Percentiles rank a stretch among this genome's conserved stretches.
Evolutionary conservation across 2,113 vertebrate species (phyloP).

Genomic region (Malurus alboscapulatus): DNA sequence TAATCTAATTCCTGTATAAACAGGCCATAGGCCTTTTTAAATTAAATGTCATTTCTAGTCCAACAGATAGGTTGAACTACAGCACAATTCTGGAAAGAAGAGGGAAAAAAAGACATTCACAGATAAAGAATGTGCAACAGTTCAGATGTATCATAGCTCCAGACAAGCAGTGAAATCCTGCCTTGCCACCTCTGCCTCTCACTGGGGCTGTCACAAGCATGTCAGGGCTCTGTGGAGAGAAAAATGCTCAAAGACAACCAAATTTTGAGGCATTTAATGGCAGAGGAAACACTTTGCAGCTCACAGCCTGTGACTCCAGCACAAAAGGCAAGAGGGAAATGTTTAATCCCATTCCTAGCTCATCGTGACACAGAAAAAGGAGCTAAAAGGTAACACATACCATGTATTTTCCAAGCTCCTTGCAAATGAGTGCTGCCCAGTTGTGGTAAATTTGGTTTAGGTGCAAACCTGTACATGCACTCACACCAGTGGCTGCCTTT

Average conservation of each 20-base stretch:
- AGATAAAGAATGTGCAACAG: neutral
- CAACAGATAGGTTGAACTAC: neutral
- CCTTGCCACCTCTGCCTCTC: neutral
- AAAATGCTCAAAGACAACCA: neutral
- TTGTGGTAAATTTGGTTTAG: neutral
- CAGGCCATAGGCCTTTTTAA: neutral
- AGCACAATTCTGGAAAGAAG: neutral
- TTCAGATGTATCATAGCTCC: neutral
- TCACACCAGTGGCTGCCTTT: neutral
- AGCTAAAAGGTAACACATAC: neutral
- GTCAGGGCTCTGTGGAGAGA: neutral
- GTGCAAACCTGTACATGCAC: neutral
- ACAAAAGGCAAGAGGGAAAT: neutral
- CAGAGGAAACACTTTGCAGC: neutral
- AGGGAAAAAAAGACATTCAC: neutral
- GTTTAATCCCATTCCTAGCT: neutral
- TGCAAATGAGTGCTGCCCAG: neutral
- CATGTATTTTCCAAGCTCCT: neutral
- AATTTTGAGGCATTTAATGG: neutral
- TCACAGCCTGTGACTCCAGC: neutral
- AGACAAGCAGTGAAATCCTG: neutral
- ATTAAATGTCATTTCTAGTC: constrained; percentile 1
- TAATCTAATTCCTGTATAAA: constrained; percentile 26
- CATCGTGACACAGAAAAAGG: neutral
- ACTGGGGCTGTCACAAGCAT: fast-evolving